phyloP scores from a whole-genome alignment of 2,797 vertebrate species.

The Hybognathus amarus region DNA sequence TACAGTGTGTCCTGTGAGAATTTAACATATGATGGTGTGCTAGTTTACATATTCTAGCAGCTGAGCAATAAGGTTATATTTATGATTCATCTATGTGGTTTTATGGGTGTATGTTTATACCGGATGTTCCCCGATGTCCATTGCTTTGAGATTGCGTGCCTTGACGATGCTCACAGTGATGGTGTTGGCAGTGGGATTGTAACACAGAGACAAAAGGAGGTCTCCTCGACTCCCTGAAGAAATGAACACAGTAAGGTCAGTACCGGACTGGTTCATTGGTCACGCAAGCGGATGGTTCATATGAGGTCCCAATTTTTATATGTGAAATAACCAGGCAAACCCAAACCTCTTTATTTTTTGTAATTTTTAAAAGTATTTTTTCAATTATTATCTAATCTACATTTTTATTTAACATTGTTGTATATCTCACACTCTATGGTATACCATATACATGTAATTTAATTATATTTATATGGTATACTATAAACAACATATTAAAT shows the following conservation, averaged over 20 bases:
- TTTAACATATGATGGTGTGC: background rate
- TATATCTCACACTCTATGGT: background rate
- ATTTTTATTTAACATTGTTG: background rate
- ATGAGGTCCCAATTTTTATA: background rate
- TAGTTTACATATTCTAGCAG: background rate
- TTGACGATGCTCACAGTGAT: conserved; percentile 91
- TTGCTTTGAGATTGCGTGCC: conserved; percentile 90
- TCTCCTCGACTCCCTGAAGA: conserved; percentile 86
- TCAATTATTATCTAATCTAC: background rate
- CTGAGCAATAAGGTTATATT: background rate
- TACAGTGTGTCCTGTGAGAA: background rate
- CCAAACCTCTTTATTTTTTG: background rate
- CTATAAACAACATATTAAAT: background rate
- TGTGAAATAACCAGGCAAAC: background rate
- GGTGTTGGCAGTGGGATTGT: conserved; percentile 87
- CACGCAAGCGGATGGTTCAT: background rate
- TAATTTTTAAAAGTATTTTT: too few species aligned
- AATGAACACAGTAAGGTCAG: conserved; percentile 27
- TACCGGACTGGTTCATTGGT: background rate
- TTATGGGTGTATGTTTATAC: conserved; percentile 62
- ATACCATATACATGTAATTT: background rate
- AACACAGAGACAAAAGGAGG: conserved; percentile 86
- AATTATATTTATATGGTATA: background rate
- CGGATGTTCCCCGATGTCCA: conserved; percentile 92
- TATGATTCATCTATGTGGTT: background rate